Evolutionary conservation across 2,797 vertebrate species (phyloP).

Genomic region (Gymnothorax javanicus): DNA sequence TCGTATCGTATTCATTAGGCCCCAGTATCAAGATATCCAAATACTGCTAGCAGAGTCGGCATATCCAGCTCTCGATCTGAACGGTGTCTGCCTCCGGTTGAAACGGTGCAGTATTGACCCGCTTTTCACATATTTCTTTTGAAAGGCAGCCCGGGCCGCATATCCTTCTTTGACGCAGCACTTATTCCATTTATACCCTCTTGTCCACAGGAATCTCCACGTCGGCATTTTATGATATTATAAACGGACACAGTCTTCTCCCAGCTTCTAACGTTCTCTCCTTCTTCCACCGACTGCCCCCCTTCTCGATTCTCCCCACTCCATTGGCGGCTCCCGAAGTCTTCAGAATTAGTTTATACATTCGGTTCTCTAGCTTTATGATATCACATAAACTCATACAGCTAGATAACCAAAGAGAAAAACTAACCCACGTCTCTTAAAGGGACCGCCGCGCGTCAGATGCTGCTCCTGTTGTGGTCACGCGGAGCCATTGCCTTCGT

Average conservation of each 20-base stretch:
- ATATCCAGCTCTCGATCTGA: slow-evolving; percentile 51
- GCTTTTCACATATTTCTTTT: slow-evolving; percentile 53
- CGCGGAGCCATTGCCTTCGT: slow-evolving; percentile 75
- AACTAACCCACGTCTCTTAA: slow-evolving; percentile 81
- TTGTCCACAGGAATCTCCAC: slow-evolving; percentile 43
- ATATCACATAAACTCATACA: slow-evolving; percentile 89
- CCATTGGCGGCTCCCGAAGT: slow-evolving; percentile 66
- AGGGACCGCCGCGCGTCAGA: slow-evolving; percentile 72
- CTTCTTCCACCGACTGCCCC: slow-evolving; percentile 46
- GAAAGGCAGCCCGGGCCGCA: slow-evolving; percentile 36
- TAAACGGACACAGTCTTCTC: slow-evolving; percentile 54
- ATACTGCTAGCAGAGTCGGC: slow-evolving; percentile 42
- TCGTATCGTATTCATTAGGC: slow-evolving; percentile 31
- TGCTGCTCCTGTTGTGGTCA: slow-evolving; percentile 78
- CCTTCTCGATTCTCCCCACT: slow-evolving; percentile 55
- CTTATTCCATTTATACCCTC: slow-evolving; percentile 35
- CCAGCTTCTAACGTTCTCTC: slow-evolving; percentile 60
- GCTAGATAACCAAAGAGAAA: slow-evolving; percentile 83
- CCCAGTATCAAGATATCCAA: slow-evolving; percentile 47
- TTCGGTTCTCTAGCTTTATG: slow-evolving; percentile 99
- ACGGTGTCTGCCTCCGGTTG: slow-evolving; percentile 60
- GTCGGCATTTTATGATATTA: slow-evolving; percentile 52
- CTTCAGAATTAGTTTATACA: slow-evolving; percentile 84
- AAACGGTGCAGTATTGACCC: slow-evolving; percentile 47
- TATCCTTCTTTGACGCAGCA: slow-evolving; percentile 48